Base-by-base conservation (phyloP, 1,140 invertebrate species). In the Lepidotrigona ventralis region DNA sequence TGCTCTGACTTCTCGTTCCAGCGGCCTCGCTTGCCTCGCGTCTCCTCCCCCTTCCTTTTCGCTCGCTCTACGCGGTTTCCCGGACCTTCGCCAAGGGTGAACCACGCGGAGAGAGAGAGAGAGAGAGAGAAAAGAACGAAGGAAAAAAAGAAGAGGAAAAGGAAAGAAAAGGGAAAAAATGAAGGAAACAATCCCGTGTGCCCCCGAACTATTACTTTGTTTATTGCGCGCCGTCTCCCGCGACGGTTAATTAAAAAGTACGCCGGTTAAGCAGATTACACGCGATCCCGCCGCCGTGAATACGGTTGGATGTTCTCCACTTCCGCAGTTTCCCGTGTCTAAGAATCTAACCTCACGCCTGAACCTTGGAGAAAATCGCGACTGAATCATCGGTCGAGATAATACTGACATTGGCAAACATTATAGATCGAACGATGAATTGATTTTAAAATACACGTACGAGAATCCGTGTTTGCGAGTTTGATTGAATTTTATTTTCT, bases 1-100 rank as follows among this genome's bases (percentile, higher is more conserved):
- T 93, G 93, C 93, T 84, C 91, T 92, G 92, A 92, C 92, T 94
- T 92, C 90, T 93, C 91, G 89, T 91, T 93, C 89, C 89, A 84
- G 82, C 39, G 39, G 39, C 6, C 87, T 85, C 85, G 83, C 81
- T 82, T 79, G 39, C 79, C 78, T 89, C 89, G 77, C 85, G 86
- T 90, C 81, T 78, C 85, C 86, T 86, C 88, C 85, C 39, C 60
- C 79, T 84, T 80, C 73, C 84, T 84, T 80, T 83, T 87, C 26
- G 72, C 75, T 5, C 68, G 46, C 66, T 79, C n/a, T 17, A 14
- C 76, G 3, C 63, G 66, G 73, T 81, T 81, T 85, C 79, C 78
- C 73, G 70, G 60, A 84, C 78, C 83, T 89, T 68, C 54, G 77
- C 8, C 56, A 88, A 77, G 77, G 88, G 78, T 72, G 83, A 76